Evolutionary conservation across 2,888 invertebrate genomes (phyloP).

Genomic region (Opisthograptis luteolata): DNA sequence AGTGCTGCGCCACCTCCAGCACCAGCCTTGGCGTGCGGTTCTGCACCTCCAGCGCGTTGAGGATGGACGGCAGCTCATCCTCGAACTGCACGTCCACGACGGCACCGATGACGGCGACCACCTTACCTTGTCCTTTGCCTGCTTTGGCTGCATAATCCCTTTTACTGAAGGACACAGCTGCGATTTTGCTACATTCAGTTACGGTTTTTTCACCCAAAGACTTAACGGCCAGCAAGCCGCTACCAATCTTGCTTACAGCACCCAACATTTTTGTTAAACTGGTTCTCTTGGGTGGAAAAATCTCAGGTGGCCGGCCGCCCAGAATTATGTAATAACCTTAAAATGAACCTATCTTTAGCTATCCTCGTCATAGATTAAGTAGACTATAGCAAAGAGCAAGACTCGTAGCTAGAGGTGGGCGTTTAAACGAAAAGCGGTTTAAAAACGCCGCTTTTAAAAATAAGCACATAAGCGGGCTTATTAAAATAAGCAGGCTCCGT

Average conservation of each 20-base stretch:
- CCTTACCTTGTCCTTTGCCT: conserved; percentile 83
- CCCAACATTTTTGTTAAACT: conserved; percentile 82
- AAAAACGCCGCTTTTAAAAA: no score
- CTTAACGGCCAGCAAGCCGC: conserved; percentile 85
- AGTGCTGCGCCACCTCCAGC: conserved; percentile 95
- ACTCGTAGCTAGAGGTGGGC: no score
- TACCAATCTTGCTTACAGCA: conserved; percentile 84
- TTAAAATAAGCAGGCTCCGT: no score
- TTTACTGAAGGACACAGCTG: conserved; percentile 67
- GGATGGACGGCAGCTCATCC: conserved; percentile 94
- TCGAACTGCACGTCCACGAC: conserved; percentile 99
- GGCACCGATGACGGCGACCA: conserved; percentile 98
- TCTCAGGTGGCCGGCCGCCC: conserved; percentile 56
- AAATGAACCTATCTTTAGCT: no score
- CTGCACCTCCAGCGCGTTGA: conserved; percentile 97
- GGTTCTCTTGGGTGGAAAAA: conserved; percentile 56
- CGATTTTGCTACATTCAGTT: conserved; percentile 84
- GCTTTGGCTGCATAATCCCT: conserved; percentile 75
- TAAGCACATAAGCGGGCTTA: no score
- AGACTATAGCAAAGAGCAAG: no score
- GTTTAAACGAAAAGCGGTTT: no score
- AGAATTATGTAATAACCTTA: conserved; percentile 79
- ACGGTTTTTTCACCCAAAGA: conserved; percentile 84
- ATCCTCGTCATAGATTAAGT: no score
- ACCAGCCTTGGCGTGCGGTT: conserved; percentile 91